Evolutionary conservation across 1,140 invertebrate species (phyloP), one percentile per base, ranked within the genome.

Genomic region (Glomeris maerens): DNA sequence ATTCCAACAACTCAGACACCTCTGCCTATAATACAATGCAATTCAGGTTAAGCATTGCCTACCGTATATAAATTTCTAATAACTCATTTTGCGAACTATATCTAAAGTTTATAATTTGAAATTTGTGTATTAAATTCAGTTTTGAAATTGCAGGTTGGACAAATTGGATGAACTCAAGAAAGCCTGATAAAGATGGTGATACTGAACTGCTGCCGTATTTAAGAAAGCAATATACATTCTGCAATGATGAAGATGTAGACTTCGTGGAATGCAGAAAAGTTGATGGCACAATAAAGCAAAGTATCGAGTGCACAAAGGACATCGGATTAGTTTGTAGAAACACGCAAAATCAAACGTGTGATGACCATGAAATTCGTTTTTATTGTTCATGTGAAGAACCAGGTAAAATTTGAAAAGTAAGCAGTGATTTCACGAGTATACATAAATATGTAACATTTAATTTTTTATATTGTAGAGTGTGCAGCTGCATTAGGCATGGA

Each of bases 311-410:
- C 50, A 53, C 53, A 20, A 58, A 58, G 22, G 53, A 57, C 27
- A 47, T 53, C 52, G 27, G 49, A 4, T 44, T 45, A n/a, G 27
- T 45, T 4, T 50, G 49, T 27, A 3, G 5, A 20, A 28, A 26
- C 36, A 21, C 2, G 14, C 2, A 44, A 13, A 25, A 38, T 13
- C 7, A 54, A 17, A 47, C 46, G 25, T 72, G 70, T 49, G 31
- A 57, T n/a, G 69, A 72, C 54, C 67, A 67, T 51, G 66, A 71
- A 57, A 61, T 72, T 36, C 54, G 68, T 40, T 65, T 70, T 45
- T 62, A 61, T 50, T 72, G 70, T 48, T 54, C 62, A 2, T 72
- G 70, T 57, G 46, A 45, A 20, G 14, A 50, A 44, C 14, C 17
- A 26, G 48, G 48, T 50, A 45, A 50, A 22, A 17, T 5, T 42